A percentile compares a stretch with the other conserved stretches of the same genome.
phyloP scores from a whole-genome alignment of 2,797 vertebrate species.

The Hippoglossus hippoglossus region DNA sequence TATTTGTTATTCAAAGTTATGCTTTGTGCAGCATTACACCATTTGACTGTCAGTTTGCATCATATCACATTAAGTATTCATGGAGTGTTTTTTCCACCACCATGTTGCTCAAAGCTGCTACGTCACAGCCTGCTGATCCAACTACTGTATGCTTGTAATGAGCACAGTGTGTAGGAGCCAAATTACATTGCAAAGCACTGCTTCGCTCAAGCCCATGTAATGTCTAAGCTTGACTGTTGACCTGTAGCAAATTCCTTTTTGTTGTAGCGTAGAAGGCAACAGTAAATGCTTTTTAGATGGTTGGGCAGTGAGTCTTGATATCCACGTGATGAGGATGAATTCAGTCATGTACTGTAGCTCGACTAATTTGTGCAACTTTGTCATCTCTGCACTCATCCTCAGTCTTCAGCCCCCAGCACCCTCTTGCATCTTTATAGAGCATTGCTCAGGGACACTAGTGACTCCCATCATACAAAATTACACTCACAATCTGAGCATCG shows the following conservation, averaged over 20 bases:
- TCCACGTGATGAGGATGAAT: constrained; percentile 33
- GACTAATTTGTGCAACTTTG: constrained; percentile 54
- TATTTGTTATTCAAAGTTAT: constrained; percentile 61
- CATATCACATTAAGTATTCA: constrained; percentile 69
- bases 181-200: constrained; percentile 38
- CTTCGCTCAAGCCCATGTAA: constrained; percentile 21
- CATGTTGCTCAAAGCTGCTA: constrained; percentile 59
- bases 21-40: constrained; percentile 52
- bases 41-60: constrained; percentile 67
- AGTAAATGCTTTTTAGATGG: constrained; percentile 35
- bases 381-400: constrained; percentile 47
- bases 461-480: constrained; percentile 41
- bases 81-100: constrained; percentile 20
- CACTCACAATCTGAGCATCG: background rate
- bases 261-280: background rate
- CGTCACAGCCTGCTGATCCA: constrained; percentile 39
- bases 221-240: constrained; percentile 31
- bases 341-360: constrained; percentile 27
- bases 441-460: constrained; percentile 39
- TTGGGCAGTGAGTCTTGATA: constrained; percentile 1
- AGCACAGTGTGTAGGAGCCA: constrained; percentile 24
- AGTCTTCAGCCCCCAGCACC: constrained; percentile 22
- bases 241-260: constrained; percentile 17
- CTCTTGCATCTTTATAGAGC: constrained; percentile 40
- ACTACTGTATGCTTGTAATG: constrained; percentile 32